Conservation (phyloP, 2,797 vertebrate genomes). For the Cephalopachus bancanus region DNA sequence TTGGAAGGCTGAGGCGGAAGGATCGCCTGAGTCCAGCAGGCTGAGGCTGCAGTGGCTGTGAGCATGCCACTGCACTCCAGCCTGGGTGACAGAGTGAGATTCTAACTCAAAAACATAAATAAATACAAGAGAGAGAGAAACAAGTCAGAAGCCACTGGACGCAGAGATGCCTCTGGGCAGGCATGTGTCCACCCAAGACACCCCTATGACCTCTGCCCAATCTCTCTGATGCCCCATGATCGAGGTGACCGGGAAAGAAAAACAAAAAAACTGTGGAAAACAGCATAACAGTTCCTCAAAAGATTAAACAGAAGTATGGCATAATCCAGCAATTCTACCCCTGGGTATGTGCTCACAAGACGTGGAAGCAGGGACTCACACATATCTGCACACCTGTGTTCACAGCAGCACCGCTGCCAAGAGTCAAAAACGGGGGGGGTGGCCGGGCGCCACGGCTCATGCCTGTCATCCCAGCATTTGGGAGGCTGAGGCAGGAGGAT, state of each 20-base stretch:
- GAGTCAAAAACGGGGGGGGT: not conserved
- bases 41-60: no score
- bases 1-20: no score
- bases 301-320: not conserved
- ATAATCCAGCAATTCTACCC: not conserved
- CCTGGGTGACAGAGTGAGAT: no score
- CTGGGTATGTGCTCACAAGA: not conserved
- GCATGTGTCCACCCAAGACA: no score
- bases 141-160: not conserved
- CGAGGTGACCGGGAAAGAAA: not conserved
- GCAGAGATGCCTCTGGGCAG: not conserved
- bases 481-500: not conserved
- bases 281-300: not conserved
- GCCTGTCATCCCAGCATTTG: not conserved
- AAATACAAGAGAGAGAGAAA: no score
- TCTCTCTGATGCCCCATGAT: fast-evolving
- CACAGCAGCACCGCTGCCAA: fast-evolving
- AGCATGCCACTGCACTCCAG: no score
- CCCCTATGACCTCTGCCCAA: not conserved
- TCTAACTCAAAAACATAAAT: no score
- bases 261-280: not conserved
- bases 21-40: no score
- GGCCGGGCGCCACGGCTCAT: not conserved
- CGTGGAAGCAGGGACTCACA: not conserved
- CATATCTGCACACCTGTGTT: fast-evolving